phyloP scores from a whole-genome alignment of 2,797 vertebrate species.

The Poecile montanus region DNA sequence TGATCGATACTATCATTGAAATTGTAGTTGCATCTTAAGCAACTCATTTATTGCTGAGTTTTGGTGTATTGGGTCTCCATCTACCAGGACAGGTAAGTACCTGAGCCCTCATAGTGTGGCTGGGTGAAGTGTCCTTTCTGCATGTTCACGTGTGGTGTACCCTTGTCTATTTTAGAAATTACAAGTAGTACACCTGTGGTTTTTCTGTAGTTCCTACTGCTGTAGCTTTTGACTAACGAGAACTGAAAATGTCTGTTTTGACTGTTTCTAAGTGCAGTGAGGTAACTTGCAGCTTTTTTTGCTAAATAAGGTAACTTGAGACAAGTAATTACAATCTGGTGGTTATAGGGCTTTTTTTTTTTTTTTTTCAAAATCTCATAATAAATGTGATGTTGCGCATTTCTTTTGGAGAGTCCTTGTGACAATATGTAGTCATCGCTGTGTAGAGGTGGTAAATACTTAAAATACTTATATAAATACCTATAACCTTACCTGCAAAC shows the following conservation, averaged over 20 bases:
- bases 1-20: neutral
- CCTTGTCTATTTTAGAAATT: neutral
- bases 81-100: neutral
- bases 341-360: neutral
- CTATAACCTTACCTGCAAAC: neutral
- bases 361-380: neutral
- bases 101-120: neutral
- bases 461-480: fast-evolving
- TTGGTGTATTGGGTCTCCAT: neutral
- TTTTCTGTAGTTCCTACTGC: neutral
- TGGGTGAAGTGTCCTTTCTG: neutral
- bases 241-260: neutral
- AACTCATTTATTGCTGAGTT: neutral
- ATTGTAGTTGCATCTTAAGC: neutral
- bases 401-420: neutral
- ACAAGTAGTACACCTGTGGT: neutral
- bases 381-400: neutral
- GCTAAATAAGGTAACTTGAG: neutral
- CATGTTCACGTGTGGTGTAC: neutral
- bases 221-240: neutral
- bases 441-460: neutral
- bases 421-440: neutral
- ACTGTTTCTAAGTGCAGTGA: neutral
- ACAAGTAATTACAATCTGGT: neutral
- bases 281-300: neutral